Base-by-base conservation (phyloP, 2,797 vertebrate species). In the Distichodus sexfasciatus region DNA sequence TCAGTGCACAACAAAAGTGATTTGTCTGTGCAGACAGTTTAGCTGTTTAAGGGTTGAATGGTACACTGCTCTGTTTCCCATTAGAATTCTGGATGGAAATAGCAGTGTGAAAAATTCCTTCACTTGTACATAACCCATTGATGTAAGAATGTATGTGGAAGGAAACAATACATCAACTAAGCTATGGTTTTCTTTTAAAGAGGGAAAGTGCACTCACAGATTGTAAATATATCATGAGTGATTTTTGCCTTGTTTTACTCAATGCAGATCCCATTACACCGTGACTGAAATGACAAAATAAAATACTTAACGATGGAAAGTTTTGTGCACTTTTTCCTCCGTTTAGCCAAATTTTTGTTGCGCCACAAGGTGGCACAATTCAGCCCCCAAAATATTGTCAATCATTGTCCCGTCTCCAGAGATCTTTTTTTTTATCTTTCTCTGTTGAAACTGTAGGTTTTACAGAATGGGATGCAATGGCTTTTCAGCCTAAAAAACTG, bases 281-380 rank as follows among this genome's bases (percentile, higher is more conserved):
- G 15, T 36, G 10, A 59, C n/a, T 41, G 46, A 51, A 60, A 57
- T 26, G 43, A 65, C 31, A 19, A 64, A 81, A 78, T 81, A 78
- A 81, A 81, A 53, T 23, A 19, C 69, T 78, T 61, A 62, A 40
- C 14, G 58, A 26, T 12, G 9, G 11, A 53, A 2, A 17, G 31
- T 9, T 46, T 57, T 59, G 36, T 26, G 15, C 12, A 5, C 3
- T 11, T 36, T 29, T 21, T 17, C 8, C 23, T 12, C 29, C 2
- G 29, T 2, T 3, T 1, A 3, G 5, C 4, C 8, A 3, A 8
- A 0, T 47, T 40, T 24, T 66, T 17, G 11, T 2, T 1, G 1
- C 0, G 23, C 6, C 89, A 48, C 64, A 19, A 84, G 89, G 59
- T 69, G 88, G 85, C 76, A 82, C 71, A 72, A 79, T 0, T 75